These are phyloP conservation scores for Trichonephila clavipes DNA, from an alignment of 1,140 invertebrate species.

Conservation along the genomic window DNA sequence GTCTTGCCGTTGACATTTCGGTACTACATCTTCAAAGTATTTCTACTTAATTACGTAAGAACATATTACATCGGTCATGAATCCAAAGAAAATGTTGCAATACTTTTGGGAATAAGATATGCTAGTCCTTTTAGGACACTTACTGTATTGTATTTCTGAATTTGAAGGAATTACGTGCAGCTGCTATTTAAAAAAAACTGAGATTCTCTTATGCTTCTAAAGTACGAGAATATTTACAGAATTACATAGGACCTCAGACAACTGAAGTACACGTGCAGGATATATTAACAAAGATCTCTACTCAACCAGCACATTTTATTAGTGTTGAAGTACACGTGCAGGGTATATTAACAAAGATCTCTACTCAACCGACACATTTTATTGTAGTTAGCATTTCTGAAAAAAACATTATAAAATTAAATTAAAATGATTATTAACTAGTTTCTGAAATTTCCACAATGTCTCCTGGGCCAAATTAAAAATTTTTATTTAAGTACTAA, in stretches of 20 bases:
- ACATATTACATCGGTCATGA: background rate
- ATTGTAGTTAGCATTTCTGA: too few relatives aligned
- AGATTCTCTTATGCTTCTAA: background rate
- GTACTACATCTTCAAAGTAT: background rate
- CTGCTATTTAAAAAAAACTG: background rate
- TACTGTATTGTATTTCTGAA: background rate
- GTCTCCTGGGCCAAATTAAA: too few relatives aligned
- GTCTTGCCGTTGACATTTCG: background rate
- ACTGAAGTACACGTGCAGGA: background rate
- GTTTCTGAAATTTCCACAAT: too few relatives aligned
- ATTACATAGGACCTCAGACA: background rate
- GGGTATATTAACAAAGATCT: too few relatives aligned
- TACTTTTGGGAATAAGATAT: background rate
- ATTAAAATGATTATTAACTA: too few relatives aligned
- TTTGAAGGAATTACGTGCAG: background rate
- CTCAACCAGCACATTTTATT: too few relatives aligned
- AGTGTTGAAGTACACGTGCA: background rate
- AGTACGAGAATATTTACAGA: background rate
- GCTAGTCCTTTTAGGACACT: background rate
- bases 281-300: too few relatives aligned
- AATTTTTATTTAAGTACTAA: too few relatives aligned
- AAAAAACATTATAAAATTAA: too few relatives aligned
- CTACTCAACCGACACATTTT: too few relatives aligned
- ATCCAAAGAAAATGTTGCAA: slow-evolving; percentile 10
- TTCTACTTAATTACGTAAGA: slow-evolving; percentile 14